A percentile compares a stretch with the other conserved stretches of the same genome.
phyloP scores from a whole-genome alignment of 1,140 invertebrate species.

The Orius insidiosus region DNA sequence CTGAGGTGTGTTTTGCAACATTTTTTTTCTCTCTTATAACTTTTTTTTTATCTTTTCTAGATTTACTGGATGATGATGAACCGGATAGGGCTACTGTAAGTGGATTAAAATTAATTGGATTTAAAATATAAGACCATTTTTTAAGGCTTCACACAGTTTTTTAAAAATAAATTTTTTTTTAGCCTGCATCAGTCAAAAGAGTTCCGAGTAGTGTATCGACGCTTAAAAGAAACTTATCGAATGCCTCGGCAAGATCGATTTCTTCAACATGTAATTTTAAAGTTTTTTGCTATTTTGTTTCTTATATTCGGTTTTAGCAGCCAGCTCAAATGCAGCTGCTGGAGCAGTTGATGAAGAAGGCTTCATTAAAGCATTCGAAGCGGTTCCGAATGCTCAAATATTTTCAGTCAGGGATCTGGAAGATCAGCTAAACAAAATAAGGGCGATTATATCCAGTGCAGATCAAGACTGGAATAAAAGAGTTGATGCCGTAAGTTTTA shows the following conservation, averaged over 20 bases:
- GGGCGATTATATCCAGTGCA: constrained; percentile 56
- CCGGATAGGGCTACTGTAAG: not conserved
- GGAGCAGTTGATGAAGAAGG: constrained; percentile 77
- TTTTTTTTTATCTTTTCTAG: not conserved
- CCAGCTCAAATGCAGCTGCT: not conserved
- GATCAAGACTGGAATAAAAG: constrained; percentile 86
- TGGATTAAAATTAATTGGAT: too few relatives aligned
- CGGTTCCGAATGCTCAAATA: constrained; percentile 58
- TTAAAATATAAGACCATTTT: too few relatives aligned
- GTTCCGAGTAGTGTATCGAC: too few relatives aligned
- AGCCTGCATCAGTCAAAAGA: too few relatives aligned
- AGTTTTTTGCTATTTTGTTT: too few relatives aligned
- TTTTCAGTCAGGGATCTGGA: constrained; percentile 72
- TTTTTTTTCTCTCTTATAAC: not conserved
- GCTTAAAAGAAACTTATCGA: too few relatives aligned
- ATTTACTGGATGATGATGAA: constrained; percentile 10
- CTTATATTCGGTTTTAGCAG: not conserved
- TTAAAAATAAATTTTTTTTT: too few relatives aligned
- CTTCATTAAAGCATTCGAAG: constrained; percentile 72
- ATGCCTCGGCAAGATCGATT: too few relatives aligned
- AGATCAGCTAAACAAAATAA: constrained; percentile 61
- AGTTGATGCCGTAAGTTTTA: constrained; percentile 58
- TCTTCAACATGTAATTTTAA: too few relatives aligned
- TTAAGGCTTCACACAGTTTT: too few relatives aligned
- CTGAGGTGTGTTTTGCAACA: too few relatives aligned